phyloP scores from a whole-genome alignment of 2,888 invertebrate species.

The Eucriotettix oculatus region DNA sequence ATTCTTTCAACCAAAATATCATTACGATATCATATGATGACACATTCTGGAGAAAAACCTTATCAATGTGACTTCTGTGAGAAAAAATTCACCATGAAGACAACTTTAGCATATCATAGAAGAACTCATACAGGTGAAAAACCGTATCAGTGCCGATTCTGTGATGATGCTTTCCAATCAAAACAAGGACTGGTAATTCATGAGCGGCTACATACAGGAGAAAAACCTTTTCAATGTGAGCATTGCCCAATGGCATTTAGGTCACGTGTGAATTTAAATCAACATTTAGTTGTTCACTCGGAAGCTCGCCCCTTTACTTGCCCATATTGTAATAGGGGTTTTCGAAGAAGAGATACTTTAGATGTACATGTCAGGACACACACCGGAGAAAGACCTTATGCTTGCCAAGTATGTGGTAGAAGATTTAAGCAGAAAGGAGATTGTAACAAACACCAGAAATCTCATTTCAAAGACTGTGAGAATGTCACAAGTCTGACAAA shows the following conservation, averaged over 20 bases:
- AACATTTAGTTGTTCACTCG: slow-evolving; percentile 11
- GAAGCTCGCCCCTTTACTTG: slow-evolving; percentile 11
- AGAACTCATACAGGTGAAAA: slow-evolving; percentile 22
- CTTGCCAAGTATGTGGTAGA: slow-evolving; percentile 10
- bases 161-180: slow-evolving; percentile 20
- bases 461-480: slow-evolving; percentile 13
- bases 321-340: slow-evolving; percentile 9
- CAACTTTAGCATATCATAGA: slow-evolving; percentile 18
- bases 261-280: slow-evolving; percentile 9
- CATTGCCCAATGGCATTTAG: slow-evolving; percentile 14
- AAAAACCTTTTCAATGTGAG: slow-evolving; percentile 14
- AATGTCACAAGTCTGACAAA: too few species aligned
- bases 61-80: slow-evolving; percentile 8
- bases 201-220: slow-evolving; percentile 18
- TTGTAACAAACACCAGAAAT: slow-evolving; percentile 11
- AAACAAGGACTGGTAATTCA: slow-evolving; percentile 21
- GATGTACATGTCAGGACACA: slow-evolving; percentile 12
- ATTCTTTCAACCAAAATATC: slow-evolving; percentile 11
- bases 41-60: slow-evolving; percentile 10
- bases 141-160: slow-evolving; percentile 23
- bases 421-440: slow-evolving; percentile 14
- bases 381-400: slow-evolving; percentile 12
- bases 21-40: slow-evolving; percentile 9
- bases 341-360: slow-evolving; percentile 11
- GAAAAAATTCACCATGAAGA: slow-evolving; percentile 7